Conservation (phyloP, 2,113 vertebrate genomes). For the Thymallus thymallus region DNA sequence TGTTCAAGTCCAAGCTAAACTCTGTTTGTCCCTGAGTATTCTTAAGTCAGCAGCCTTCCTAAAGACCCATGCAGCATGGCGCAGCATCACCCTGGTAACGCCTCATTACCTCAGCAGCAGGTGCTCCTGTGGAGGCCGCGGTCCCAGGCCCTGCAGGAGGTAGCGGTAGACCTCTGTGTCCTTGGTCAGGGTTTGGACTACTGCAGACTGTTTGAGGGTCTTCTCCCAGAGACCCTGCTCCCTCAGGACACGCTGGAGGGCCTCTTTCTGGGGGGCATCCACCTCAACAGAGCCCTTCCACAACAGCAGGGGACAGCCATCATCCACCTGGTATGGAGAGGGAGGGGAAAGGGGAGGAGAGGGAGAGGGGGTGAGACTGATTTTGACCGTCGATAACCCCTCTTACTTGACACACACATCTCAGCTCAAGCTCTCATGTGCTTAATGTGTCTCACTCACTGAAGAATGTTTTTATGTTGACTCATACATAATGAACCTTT, state of each 20-base stretch:
- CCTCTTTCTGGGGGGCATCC: constrained; percentile 62
- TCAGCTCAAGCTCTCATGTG: too few relatives aligned
- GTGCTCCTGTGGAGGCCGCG: constrained; percentile 64
- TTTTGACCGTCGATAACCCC: too few relatives aligned
- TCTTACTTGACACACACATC: too few relatives aligned
- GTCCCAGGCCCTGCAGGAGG: constrained; percentile 54
- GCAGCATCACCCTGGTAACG: neutral
- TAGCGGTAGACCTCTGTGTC: constrained; percentile 74
- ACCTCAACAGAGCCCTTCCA: constrained; percentile 76
- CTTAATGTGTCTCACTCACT: too few relatives aligned
- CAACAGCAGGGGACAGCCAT: constrained; percentile 63
- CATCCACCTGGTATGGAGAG: constrained; percentile 60
- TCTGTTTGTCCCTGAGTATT: neutral
- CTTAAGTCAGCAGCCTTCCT: too few relatives aligned
- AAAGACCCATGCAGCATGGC: too few relatives aligned
- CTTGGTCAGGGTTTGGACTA: constrained; percentile 69
- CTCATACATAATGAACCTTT: too few relatives aligned
- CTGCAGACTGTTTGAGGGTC: constrained; percentile 53
- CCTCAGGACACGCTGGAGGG: constrained; percentile 69
- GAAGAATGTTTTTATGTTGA: too few relatives aligned
- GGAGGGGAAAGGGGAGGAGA: neutral
- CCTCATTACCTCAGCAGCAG: constrained; percentile 74
- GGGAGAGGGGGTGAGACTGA: neutral
- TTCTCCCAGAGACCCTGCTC: constrained; percentile 71
- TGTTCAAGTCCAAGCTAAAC: too few relatives aligned